Base-by-base conservation (phyloP, 2,113 vertebrate genomes). In the Xiphias gladius region DNA sequence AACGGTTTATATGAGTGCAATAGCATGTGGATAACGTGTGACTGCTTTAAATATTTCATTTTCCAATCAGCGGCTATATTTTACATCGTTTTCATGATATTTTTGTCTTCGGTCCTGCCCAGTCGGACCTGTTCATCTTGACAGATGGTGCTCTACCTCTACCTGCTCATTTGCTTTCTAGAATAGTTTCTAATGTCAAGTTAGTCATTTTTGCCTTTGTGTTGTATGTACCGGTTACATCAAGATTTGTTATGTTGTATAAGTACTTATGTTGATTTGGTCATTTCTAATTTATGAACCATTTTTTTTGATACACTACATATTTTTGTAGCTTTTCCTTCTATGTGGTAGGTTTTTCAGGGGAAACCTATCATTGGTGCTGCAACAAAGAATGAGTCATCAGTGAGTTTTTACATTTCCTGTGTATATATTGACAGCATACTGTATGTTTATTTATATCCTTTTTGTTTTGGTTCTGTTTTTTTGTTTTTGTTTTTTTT, bases 211-310 rank as follows among this genome's bases (percentile, higher is more conserved):
- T 85, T 83, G 52, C 87, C 92, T 95, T 92, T 93, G 94, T 91
- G 94, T 95, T 96, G 94, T 96, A 97, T 97, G 96, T 99, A 96
- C 97, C 97, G 96, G 97, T 96, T 98, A 97, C 96, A 98, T 99
- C 95, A 93, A 96, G 93, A 93, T 94, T 88, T 89, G 92, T 95
- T 96, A 93, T 95, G 90, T 96, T 95, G 86, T 96, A 93, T 93
- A 91, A 92, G 91, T 96, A 91, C 95, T 95, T 96, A 84, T 95
- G 95, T 96, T 94, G 90, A 95, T 95, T 95, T 94, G 95, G 91
- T 96, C 94, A 95, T 89, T 93, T 93, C 86, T 97, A 97, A 99
- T 99, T 99, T 99, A 99, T 96, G 94, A 97, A 95, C 93, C 94
- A 93, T 91, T 90, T 92, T 90, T 92, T 94, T 95, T 94, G 73